Base-by-base conservation (phyloP, 2,797 vertebrate species). In the Bothrops alternatus region DNA sequence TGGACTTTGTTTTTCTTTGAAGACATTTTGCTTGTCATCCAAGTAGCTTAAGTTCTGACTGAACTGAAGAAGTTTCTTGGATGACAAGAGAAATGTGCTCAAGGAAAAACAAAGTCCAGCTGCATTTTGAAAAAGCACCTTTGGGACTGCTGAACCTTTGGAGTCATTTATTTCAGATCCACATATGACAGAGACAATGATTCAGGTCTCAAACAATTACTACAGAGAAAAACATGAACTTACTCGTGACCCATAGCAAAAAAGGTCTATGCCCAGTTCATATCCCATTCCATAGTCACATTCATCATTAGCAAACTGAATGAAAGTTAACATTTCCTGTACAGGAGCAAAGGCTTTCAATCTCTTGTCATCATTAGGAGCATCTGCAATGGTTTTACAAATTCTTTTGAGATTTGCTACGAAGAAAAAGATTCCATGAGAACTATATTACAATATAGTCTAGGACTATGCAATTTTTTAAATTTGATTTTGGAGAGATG, bases 211-310 rank as follows among this genome's bases (percentile, higher is more conserved):
- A 65, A 10, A 42, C 7, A 23, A 42, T 58, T 28, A 53, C n/a
- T 61, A 28, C 18, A 63, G 12, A 57, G 32, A 91, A 65, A 85
- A 23, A 78, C 11, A 47, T 91, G 47, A 28, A 98, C 99, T 99
- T 96, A 99, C 99, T 16, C 98, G 98, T 13, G 99, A 99, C 61
- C 99, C 99, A 0, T 98, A 98, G 96, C 98, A 99, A 96, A 99
- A 99, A 69, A 99, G 98, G 96, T 99, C 99, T 88, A 99, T 97
- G 55, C 99, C 99, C 73, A 99, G 96, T 91, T 99, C 99, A 0
- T 99, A 99, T 1, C 99, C 99, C 99, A 99, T 99, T 92, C 99
- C 99, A 0, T 99, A 99, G 94, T 99, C 99, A 86, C 99, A 99
- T 93, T 99, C 99, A 37, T 99, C 99, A 10, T 99, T 99, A 56